Base-by-base conservation (phyloP, 2,888 invertebrate genomes). In the Ornithoptera priamus region DNA sequence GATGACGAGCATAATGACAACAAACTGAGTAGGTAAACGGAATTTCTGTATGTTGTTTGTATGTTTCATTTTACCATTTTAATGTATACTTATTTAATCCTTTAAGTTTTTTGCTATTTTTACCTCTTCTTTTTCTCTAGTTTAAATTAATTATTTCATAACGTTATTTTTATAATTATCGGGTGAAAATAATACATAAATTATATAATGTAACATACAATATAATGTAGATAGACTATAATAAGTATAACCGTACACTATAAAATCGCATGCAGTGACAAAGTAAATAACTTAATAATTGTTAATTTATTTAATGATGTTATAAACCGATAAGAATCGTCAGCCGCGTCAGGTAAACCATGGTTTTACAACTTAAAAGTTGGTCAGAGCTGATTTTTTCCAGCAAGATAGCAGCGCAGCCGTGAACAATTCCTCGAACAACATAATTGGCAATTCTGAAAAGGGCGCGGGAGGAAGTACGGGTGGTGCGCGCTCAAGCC, bases 381-480 rank as follows among this genome's bases (percentile, higher is more conserved):
- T 87, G 88, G 82, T 91, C 90, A 92, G 92, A 92, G 88, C 87
- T 86, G 84, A 90, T 83, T 90, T 92, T 83, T 92, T 92, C 88
- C 92, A 92, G 92, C 92, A 92, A 92, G 92, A 92, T 88, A 89
- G 92, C 87, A 91, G 85, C 80, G 88, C 85, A 75, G 97, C 96
- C 88, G 95, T 96, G 73, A 97, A 97, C 69, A 97, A 96, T 83
- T 96, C 97, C 39, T 96, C 96, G 83, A 97, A 97, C 82, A 94
- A 96, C 0, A 64, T 64, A 20, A 96, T 97, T 83, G 81, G 80
- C 2, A 75, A 75, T 70, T 73, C 77, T 17, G 89, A 90, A 78
- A 89, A 90, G 79, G 75, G 71, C 66, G 85, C 80, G 5, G 80
- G 80, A 10, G 82, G 88, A 46, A 88, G 89, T 72, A 84, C 75